Percentiles rank a stretch among this genome's conserved stretches.
phyloP scores from a whole-genome alignment of 2,797 vertebrate genomes.

The Salmo trutta region DNA sequence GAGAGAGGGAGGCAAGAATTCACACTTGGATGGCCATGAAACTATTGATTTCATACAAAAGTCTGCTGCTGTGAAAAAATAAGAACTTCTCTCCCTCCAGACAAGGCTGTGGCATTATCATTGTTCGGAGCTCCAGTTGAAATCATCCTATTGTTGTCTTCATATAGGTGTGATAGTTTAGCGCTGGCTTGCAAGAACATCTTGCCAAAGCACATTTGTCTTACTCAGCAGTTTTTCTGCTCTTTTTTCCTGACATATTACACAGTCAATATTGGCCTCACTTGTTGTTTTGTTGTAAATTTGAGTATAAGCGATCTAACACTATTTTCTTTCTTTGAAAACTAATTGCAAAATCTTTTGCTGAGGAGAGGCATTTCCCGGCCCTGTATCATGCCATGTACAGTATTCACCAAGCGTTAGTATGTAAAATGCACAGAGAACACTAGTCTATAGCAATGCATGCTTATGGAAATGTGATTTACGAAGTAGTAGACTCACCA shows the following conservation, averaged over 20 bases:
- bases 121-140: conserved; percentile 50
- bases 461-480: conserved; percentile 58
- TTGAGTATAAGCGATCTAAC: background rate
- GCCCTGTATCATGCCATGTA: background rate
- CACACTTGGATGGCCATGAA: conserved; percentile 66
- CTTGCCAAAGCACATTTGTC: conserved; percentile 11
- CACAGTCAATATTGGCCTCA: background rate
- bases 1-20: conserved; percentile 37
- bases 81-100: conserved; percentile 36
- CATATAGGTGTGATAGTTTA: conserved; percentile 52
- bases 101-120: conserved; percentile 44
- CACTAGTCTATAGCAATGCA: conserved; percentile 33
- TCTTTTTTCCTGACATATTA: conserved; percentile 29
- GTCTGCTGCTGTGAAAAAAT: conserved; percentile 51
- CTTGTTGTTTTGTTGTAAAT: conserved; percentile 4
- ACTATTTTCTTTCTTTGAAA: background rate
- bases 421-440: conserved; percentile 58
- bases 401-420: conserved; percentile 38
- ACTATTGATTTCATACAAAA: conserved; percentile 70
- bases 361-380: background rate
- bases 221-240: conserved; percentile 38
- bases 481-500: conserved; percentile 44
- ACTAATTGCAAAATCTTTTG: background rate
- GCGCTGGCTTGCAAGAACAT: conserved; percentile 36
- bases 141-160: conserved; percentile 55